Percentiles rank a stretch among this genome's conserved stretches.
These are phyloP conservation scores for Cranoglanis bouderius DNA, from an alignment of 2,113 vertebrate species.

Conservation along the genomic window DNA sequence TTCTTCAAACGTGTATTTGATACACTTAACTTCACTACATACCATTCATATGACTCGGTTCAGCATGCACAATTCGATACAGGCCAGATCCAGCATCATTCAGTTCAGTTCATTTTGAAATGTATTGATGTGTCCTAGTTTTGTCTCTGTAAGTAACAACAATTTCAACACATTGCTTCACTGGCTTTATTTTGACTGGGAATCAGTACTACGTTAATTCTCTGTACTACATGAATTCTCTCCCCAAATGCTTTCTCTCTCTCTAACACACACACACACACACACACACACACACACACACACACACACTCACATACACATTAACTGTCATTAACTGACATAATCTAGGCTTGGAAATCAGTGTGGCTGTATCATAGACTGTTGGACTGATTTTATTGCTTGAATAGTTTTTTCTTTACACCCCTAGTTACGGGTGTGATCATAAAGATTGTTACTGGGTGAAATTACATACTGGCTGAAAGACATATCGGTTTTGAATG, in stretches of 20 bases:
- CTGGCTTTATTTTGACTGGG: background rate
- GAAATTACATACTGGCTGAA: background rate
- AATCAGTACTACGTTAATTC: background rate
- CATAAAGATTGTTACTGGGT: background rate
- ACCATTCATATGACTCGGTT: background rate
- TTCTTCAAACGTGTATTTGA: background rate
- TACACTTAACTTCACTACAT: background rate
- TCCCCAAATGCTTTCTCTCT: background rate
- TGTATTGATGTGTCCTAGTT: background rate
- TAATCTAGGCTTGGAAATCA: background rate
- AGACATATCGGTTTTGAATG: conserved; percentile 5
- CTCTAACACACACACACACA: too few relatives aligned
- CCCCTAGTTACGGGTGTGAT: background rate
- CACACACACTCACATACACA: background rate
- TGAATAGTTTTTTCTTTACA: conserved; percentile 3
- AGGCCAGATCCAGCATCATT: background rate
- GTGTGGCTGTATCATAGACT: background rate
- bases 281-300: too few relatives aligned
- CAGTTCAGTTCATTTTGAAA: background rate
- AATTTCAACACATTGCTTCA: background rate
- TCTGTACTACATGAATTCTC: background rate
- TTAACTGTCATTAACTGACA: background rate
- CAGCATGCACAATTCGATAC: background rate
- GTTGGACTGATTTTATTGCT: background rate
- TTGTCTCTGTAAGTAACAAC: background rate